A percentile compares a stretch with the other conserved stretches of the same genome.
These are phyloP conservation scores for Microtus montanus DNA, from an alignment of 2,113 vertebrate species.

Conservation along the genomic window DNA sequence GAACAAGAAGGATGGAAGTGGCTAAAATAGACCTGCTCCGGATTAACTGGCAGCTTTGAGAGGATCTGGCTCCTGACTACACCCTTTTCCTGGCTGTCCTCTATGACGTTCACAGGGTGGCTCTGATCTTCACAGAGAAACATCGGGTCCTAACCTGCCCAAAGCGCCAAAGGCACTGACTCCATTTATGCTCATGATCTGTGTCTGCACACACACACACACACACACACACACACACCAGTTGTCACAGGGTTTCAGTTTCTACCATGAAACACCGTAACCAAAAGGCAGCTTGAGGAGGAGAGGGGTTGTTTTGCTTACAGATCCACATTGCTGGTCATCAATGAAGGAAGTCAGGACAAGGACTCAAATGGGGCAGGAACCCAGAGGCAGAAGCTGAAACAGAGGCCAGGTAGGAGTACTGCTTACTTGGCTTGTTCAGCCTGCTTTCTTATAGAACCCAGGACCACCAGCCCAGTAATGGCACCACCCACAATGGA, in stretches of 20 bases:
- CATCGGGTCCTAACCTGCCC: background rate
- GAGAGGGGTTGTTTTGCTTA: background rate
- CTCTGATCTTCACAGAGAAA: background rate
- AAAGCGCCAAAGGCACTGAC: background rate
- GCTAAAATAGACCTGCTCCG: background rate
- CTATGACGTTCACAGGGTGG: background rate
- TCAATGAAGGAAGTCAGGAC: too few relatives aligned
- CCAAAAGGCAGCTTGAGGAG: background rate
- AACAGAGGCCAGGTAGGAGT: background rate
- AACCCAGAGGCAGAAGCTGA: background rate
- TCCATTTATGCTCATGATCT: background rate
- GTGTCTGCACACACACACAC: background rate
- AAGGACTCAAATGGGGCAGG: background rate
- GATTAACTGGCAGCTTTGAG: background rate
- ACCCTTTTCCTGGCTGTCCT: too few relatives aligned
- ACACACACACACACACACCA: too few relatives aligned
- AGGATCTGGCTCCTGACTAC: background rate
- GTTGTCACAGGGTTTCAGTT: background rate
- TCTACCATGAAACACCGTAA: background rate
- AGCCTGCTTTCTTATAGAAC: background rate
- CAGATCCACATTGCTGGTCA: background rate
- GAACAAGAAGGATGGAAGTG: background rate
- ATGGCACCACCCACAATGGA: background rate
- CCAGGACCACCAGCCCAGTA: background rate
- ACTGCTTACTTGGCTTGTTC: background rate